A percentile compares a stretch with the other conserved stretches of the same genome.
These are phyloP conservation scores for Echinometra lucunter DNA, from an alignment of 53 echinoderm and acorn worm genomes.

Conservation along the genomic window DNA sequence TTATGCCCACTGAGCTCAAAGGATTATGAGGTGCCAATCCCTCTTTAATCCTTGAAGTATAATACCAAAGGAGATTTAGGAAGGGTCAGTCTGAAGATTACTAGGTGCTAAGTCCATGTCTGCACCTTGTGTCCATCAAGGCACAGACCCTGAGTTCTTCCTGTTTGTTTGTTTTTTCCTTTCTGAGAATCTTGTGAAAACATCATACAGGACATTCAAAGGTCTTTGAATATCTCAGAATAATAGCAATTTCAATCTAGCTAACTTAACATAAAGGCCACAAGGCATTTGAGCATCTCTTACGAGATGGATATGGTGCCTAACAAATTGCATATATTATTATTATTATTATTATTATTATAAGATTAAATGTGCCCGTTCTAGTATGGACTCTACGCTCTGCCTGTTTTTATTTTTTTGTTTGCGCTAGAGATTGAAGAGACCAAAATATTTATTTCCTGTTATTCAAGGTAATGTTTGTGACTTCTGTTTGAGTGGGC, in stretches of 20 bases:
- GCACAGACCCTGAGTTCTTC: no score
- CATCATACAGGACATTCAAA: no score
- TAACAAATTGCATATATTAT: no score
- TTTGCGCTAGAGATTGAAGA: background rate
- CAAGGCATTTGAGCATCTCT: background rate
- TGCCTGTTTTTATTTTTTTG: conserved; percentile 3
- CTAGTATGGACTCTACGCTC: background rate
- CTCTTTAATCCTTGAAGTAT: background rate
- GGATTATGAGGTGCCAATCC: background rate
- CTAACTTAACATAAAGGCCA: background rate
- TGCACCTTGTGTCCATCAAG: no score
- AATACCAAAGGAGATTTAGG: background rate
- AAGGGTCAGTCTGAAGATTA: background rate
- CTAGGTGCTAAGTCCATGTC: background rate
- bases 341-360: no score
- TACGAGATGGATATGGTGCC: background rate
- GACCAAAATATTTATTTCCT: background rate
- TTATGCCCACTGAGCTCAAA: background rate
- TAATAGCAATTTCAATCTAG: background rate
- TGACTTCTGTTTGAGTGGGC: background rate
- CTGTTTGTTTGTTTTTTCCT: no score
- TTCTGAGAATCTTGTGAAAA: no score
- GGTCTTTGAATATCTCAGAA: no score
- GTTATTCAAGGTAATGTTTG: background rate
- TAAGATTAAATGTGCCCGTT: no score